Evolutionary conservation across 2,888 invertebrate genomes (phyloP).

Genomic region (Meiosimyza platycephala): DNA sequence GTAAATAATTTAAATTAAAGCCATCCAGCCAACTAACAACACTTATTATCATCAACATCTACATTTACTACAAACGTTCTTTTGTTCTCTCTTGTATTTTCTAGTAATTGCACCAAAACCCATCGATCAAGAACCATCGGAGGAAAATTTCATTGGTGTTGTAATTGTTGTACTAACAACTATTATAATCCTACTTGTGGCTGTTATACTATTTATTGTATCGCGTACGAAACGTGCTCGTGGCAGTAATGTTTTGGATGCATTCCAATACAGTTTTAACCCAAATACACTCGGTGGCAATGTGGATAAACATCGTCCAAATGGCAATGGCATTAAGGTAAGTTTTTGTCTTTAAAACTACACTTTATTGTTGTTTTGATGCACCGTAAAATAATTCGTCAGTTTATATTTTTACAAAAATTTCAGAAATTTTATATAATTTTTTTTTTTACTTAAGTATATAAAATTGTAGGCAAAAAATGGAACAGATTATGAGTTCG

Average conservation of each 20-base stretch:
- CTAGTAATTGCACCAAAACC: slow-evolving; percentile 69
- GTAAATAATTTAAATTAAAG: neutral
- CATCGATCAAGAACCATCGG: slow-evolving; percentile 70
- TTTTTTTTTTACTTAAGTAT: no score
- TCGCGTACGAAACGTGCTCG: slow-evolving; percentile 72
- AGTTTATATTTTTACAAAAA: no score
- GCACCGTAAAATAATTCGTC: neutral
- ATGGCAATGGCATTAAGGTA: slow-evolving; percentile 68
- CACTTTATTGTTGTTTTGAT: slow-evolving; percentile 13
- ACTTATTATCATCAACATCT: neutral
- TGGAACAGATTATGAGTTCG: no score
- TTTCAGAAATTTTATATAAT: no score
- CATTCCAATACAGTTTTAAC: slow-evolving; percentile 67
- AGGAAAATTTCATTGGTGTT: slow-evolving; percentile 73
- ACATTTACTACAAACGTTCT: neutral
- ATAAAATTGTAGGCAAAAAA: no score
- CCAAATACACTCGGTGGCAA: slow-evolving; percentile 66
- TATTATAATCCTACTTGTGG: slow-evolving; percentile 77
- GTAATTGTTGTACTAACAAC: slow-evolving; percentile 79
- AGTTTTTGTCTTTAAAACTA: slow-evolving; percentile 46
- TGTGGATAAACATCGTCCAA: slow-evolving; percentile 68
- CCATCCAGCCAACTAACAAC: neutral
- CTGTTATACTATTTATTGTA: slow-evolving; percentile 78
- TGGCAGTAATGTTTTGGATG: slow-evolving; percentile 67
- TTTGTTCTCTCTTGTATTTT: slow-evolving; percentile 24